Base-by-base conservation (phyloP, 2,113 vertebrate species). In the Pollachius pollachius region DNA sequence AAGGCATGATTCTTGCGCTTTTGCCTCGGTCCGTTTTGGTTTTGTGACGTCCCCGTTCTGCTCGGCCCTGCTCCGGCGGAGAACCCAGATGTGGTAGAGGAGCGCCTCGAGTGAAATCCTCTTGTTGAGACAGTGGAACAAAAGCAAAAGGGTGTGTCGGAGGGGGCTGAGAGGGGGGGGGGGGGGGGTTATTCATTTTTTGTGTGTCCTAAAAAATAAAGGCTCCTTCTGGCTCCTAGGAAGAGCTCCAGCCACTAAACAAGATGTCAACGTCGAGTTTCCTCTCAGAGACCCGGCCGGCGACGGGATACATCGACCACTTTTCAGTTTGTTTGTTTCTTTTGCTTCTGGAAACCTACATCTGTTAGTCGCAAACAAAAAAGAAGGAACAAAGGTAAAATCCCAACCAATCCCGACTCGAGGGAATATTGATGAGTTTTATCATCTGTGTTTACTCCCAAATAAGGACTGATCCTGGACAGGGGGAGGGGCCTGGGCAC, bases 381-480 rank as follows among this genome's bases (percentile, higher is more conserved):
- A 17, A 17, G 2, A 57, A 57, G n/a, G 13, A 17, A 57, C 76
- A 77, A 71, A 80, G 68, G 48, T 54, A 15, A 62, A 62, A 75
- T 65, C 52, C 59, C 16, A 63, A 63, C 81, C 78, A 81, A 83
- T 83, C 86, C 81, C 81, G 80, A 83, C 85, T 69, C 69, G 71
- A 82, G 88, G 82, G 82, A 72, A 92, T 95, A 95, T 96, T 90
- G 95, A 96, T 96, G 95, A 96, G 95, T 96, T 96, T 95, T 96
- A 96, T 96, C 95, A 96, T 96, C 94, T 94, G 85, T 90, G 92
- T 92, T 93, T 92, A 88, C 86, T 88, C 79, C 92, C 92, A 93
- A 85, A 85, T 90, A 79, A 77, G 78, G 79, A 90, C 86, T 13
- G 81, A 87, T 86, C 79, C 73, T 90, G 82, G 86, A 76, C 72